phyloP scores from a whole-genome alignment of 2,113 vertebrate species.

The Copsychus sechellarum region DNA sequence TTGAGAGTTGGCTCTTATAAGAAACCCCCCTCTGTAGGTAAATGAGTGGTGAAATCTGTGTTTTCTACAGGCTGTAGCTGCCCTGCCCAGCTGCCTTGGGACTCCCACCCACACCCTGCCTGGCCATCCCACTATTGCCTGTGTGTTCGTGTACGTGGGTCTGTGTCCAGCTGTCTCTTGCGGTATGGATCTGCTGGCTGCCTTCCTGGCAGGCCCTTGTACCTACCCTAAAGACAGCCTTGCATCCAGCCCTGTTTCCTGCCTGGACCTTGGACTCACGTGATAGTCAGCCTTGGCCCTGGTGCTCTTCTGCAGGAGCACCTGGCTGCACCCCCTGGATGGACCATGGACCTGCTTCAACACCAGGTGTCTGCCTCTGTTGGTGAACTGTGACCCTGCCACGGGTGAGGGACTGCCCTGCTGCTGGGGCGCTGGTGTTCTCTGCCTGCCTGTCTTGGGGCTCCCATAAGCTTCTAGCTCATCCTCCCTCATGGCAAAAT shows the following conservation, averaged over 20 bases:
- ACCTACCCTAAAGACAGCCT: accelerated
- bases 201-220: background rate
- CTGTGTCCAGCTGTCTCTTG: background rate
- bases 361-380: background rate
- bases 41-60: background rate
- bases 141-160: accelerated
- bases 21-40: background rate
- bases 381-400: background rate
- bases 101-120: background rate
- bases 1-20: background rate
- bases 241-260: background rate
- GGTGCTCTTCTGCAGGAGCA: background rate
- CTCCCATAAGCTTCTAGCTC: background rate
- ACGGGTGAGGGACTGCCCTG: background rate
- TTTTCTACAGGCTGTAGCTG: background rate
- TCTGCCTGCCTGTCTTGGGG: background rate
- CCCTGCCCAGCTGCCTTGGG: background rate
- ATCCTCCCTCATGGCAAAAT: background rate
- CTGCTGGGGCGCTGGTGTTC: background rate
- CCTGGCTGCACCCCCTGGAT: background rate
- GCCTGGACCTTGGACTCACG: background rate
- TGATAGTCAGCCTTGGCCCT: background rate
- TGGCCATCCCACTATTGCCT: background rate
- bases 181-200: background rate
- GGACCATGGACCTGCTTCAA: background rate